phyloP scores from a whole-genome alignment of 2,888 invertebrate species.

The Lasioglossum figueresi region DNA sequence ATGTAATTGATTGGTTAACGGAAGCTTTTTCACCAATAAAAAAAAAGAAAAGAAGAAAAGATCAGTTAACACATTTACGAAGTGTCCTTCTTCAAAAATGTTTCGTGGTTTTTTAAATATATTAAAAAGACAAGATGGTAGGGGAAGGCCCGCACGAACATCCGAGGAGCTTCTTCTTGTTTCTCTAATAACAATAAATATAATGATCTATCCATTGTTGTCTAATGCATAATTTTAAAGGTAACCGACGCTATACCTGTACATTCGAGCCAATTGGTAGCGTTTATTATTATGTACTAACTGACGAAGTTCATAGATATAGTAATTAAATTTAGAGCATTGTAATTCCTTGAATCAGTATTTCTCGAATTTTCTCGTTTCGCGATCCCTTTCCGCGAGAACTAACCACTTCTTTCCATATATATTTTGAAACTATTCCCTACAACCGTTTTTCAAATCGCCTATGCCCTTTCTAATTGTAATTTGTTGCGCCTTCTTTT shows the following conservation, averaged over 20 bases:
- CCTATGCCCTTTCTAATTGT: not conserved
- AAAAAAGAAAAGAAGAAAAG: slow-evolving; percentile 37
- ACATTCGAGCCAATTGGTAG: slow-evolving; percentile 38
- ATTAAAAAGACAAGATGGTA: slow-evolving; percentile 16
- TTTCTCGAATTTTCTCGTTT: not conserved
- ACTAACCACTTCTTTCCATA: not conserved
- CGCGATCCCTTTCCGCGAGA: not conserved
- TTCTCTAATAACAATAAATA: slow-evolving; percentile 17
- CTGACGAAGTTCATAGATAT: slow-evolving; percentile 9
- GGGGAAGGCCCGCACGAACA: not conserved
- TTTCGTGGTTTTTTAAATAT: slow-evolving; percentile 39
- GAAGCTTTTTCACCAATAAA: slow-evolving; percentile 81
- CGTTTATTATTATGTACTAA: slow-evolving; percentile 35
- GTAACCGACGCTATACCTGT: slow-evolving; percentile 23
- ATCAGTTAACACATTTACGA: slow-evolving; percentile 75
- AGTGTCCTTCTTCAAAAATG: slow-evolving; percentile 55
- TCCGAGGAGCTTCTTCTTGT: slow-evolving; percentile 32
- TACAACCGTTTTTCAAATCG: not conserved
- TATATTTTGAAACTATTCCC: not conserved
- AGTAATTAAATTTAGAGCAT: not conserved
- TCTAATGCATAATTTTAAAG: slow-evolving; percentile 42
- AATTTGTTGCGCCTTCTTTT: not conserved
- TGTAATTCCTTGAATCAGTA: not conserved
- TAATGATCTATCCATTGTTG: slow-evolving; percentile 35
- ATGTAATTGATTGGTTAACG: slow-evolving; percentile 80